Evolutionary conservation across 1,140 invertebrate genomes (phyloP).

Genomic region (Atta cephalotes): DNA sequence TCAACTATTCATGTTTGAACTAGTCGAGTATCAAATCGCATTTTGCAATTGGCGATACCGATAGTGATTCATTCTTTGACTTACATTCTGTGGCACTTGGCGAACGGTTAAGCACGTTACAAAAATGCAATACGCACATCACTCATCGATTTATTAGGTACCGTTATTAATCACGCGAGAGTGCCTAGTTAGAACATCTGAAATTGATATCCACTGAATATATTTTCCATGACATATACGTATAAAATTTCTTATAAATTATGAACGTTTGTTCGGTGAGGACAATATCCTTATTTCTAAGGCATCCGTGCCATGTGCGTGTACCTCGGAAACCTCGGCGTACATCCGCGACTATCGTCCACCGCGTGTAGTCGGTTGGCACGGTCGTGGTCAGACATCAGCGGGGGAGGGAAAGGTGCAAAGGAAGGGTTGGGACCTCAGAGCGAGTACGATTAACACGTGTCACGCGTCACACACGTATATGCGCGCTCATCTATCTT

Average conservation of each 20-base stretch:
- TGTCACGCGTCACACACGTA: conserved; percentile 83
- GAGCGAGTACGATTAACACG: conserved; percentile 82
- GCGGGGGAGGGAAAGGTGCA: conserved; percentile 62
- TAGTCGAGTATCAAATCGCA: conserved; percentile 52
- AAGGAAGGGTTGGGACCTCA: conserved; percentile 76
- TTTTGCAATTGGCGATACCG: conserved; percentile 53
- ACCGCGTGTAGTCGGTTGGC: conserved; percentile 33
- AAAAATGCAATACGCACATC: conserved; percentile 30
- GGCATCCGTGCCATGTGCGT: background rate
- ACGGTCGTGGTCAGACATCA: conserved; percentile 2
- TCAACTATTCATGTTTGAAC: conserved; percentile 54
- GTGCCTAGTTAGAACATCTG: background rate
- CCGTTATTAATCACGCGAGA: conserved; percentile 12
- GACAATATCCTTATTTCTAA: conserved; percentile 29
- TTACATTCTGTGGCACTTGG: conserved; percentile 25
- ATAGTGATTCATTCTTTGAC: conserved; percentile 44
- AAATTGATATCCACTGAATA: background rate
- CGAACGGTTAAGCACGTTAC: background rate
- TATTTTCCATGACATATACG: background rate
- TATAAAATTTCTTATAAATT: conserved; percentile 19
- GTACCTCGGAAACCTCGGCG: background rate
- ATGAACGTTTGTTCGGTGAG: background rate
- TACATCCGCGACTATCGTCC: conserved; percentile 18
- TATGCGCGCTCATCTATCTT: conserved; percentile 74
- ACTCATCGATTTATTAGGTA: conserved; percentile 11